phyloP scores from a whole-genome alignment of 2,888 invertebrate genomes.

The Thumatha senex region DNA sequence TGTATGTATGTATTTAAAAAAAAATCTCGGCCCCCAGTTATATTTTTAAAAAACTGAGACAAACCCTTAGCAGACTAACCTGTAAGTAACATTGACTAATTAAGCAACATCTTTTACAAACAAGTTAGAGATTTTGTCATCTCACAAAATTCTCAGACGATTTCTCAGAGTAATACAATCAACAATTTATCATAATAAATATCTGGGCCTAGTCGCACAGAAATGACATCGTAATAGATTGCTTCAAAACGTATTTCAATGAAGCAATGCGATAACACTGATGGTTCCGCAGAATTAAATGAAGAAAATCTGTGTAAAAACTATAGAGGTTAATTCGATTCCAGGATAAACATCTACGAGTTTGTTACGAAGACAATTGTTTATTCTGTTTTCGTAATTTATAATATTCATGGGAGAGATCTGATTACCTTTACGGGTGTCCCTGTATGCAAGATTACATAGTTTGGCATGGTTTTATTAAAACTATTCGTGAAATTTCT shows the following conservation, averaged over 20 bases:
- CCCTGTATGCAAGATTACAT: no score
- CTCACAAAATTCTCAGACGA: constrained; percentile 11
- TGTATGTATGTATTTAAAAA: no score
- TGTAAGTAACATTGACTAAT: not conserved
- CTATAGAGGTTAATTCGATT: not conserved
- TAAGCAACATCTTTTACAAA: constrained; percentile 1
- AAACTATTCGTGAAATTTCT: no score
- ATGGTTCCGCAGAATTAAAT: constrained; percentile 21
- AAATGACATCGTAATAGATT: constrained; percentile 30
- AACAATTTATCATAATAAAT: constrained; percentile 18
- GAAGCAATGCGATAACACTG: constrained; percentile 9
- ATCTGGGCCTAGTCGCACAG: constrained; percentile 24
- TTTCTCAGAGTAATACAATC: constrained; percentile 18
- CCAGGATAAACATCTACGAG: not conserved
- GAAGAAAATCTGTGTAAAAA: no score
- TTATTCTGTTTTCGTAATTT: no score
- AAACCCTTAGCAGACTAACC: not conserved
- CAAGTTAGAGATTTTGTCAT: constrained; percentile 11
- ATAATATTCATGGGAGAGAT: no score
- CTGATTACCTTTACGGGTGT: no score
- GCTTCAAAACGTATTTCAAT: constrained; percentile 24
- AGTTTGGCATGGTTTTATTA: no score
- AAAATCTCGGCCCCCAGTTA: no score
- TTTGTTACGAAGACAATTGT: no score
- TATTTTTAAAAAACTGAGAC: no score